Conservation (phyloP, 2,797 vertebrate species). For the Oreochromis grahami region DNA sequence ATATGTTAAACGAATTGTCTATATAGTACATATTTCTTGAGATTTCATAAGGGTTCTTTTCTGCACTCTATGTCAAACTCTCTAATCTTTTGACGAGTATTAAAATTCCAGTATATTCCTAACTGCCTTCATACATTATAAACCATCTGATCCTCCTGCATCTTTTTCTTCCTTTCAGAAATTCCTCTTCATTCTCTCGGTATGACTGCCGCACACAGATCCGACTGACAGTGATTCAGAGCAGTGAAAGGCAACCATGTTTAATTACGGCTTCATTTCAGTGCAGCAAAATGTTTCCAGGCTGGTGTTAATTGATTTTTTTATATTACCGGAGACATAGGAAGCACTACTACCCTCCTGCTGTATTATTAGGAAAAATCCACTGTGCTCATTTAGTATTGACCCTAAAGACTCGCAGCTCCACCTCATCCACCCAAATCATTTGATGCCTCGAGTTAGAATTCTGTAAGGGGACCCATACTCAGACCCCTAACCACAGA, state of each 20-base stretch:
- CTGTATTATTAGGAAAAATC: constrained; percentile 12
- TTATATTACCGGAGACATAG: constrained; percentile 13
- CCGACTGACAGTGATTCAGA: constrained; percentile 13
- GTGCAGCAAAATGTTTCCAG: constrained; percentile 10
- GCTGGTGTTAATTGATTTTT: constrained; percentile 60
- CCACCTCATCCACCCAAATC: neutral
- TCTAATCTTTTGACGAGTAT: neutral
- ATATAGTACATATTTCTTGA: neutral
- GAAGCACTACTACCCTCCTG: neutral
- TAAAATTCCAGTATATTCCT: neutral
- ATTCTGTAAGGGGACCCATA: neutral
- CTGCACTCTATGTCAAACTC: neutral
- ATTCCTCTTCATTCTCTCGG: neutral
- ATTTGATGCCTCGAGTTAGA: neutral
- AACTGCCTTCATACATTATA: neutral
- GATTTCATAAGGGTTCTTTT: neutral
- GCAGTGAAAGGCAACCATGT: constrained; percentile 6
- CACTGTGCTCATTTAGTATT: neutral
- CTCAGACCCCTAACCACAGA: neutral
- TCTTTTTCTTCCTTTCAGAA: neutral
- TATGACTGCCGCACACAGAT: neutral
- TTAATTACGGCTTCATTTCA: constrained; percentile 46
- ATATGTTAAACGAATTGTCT: neutral
- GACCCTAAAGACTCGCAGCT: neutral
- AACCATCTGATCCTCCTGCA: neutral